Evolutionary conservation across 2,113 vertebrate genomes (phyloP).

Genomic region (Perca flavescens): DNA sequence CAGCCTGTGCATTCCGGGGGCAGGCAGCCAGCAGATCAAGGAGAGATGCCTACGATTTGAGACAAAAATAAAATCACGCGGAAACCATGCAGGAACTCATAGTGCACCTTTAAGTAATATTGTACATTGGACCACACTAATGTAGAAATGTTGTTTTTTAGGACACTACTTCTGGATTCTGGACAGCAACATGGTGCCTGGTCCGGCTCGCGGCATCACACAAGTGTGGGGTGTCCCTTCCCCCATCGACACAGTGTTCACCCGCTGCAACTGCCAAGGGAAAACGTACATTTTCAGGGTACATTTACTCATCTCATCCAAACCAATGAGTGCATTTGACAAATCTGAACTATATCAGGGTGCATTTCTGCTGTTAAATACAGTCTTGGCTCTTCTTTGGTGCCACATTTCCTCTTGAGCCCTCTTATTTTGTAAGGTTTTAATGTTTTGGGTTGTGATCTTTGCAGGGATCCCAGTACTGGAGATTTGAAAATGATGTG

Average conservation of each 20-base stretch:
- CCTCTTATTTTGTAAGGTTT: background rate
- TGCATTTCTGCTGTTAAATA: background rate
- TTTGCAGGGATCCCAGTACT: conserved; percentile 89
- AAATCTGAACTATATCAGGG: background rate
- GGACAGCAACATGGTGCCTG: conserved; percentile 80
- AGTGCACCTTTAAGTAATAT: no score
- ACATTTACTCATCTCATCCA: background rate
- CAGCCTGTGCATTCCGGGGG: no score
- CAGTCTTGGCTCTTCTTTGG: background rate
- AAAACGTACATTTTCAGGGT: conserved; percentile 98
- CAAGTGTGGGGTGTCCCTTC: conserved; percentile 94
- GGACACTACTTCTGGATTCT: conserved; percentile 95
- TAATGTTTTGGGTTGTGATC: background rate
- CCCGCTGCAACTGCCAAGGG: conserved; percentile 94
- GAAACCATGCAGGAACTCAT: no score
- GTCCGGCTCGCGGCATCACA: conserved; percentile 85
- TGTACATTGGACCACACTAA: background rate
- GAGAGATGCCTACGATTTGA: no score
- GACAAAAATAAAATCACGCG: no score
- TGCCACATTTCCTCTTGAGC: background rate
- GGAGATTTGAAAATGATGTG: conserved; percentile 92
- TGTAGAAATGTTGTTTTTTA: conserved; percentile 53
- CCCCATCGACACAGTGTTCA: conserved; percentile 94
- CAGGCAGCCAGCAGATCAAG: no score
- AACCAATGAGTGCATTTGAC: background rate